Percentiles rank a stretch among this genome's conserved stretches.
These are phyloP conservation scores for Antheraea assamensis DNA, from an alignment of 2,888 invertebrate genomes.

Conservation along the genomic window DNA sequence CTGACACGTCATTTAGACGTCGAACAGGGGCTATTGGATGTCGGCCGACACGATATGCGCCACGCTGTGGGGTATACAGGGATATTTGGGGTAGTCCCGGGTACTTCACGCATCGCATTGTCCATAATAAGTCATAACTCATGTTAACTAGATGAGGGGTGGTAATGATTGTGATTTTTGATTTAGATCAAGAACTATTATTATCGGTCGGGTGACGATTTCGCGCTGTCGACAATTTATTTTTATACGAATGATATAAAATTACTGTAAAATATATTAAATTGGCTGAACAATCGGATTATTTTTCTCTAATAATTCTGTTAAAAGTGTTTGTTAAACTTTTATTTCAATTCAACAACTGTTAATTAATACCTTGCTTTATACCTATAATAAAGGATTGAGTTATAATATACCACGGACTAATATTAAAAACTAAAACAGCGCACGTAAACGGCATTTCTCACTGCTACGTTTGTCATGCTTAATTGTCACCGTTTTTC, in stretches of 20 bases:
- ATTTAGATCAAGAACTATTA: conserved; percentile 68
- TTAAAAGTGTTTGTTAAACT: too few relatives aligned
- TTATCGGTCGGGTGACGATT: conserved; percentile 58
- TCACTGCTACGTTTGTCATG: too few relatives aligned
- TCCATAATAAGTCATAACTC: conserved; percentile 75
- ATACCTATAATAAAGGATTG: too few relatives aligned
- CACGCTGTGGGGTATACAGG: conserved; percentile 34
- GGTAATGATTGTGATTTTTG: conserved; percentile 62
- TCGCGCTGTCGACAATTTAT: conserved; percentile 37
- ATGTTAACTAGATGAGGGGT: conserved; percentile 67
- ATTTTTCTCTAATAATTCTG: not conserved
- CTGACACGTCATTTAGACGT: conserved; percentile 72
- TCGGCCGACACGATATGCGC: conserved; percentile 41
- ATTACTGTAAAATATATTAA: conserved; percentile 14
- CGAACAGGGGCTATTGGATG: conserved; percentile 67
- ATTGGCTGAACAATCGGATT: not conserved
- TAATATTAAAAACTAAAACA: too few relatives aligned
- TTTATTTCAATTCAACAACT: too few relatives aligned
- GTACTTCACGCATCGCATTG: conserved; percentile 30
- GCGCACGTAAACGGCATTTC: too few relatives aligned
- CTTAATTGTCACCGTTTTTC: too few relatives aligned
- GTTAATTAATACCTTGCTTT: too few relatives aligned
- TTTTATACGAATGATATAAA: not conserved
- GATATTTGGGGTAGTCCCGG: conserved; percentile 27
- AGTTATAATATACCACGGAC: too few relatives aligned